A percentile compares a stretch with the other conserved stretches of the same genome.
These are phyloP conservation scores for Cryptus viduatorius DNA, from an alignment of 2,888 invertebrate genomes.

Conservation along the genomic window DNA sequence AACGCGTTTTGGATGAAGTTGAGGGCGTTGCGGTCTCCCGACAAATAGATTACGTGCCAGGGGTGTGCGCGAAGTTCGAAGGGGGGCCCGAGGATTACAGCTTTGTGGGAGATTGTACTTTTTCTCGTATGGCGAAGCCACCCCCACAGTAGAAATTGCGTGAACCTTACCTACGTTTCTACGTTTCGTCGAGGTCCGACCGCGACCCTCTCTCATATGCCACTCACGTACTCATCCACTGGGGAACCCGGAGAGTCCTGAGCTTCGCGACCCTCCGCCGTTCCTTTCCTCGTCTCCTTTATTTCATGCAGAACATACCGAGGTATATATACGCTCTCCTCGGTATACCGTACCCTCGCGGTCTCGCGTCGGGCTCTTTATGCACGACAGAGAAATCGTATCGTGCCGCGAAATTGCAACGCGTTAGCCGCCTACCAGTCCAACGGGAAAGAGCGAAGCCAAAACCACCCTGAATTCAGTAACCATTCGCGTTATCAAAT, in stretches of 20 bases:
- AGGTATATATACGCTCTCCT: constrained; percentile 3
- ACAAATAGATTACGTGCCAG: constrained; percentile 85
- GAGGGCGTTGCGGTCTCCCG: constrained; percentile 80
- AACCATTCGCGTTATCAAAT: constrained; percentile 85
- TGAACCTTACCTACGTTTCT: constrained; percentile 57
- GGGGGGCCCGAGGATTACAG: constrained; percentile 30
- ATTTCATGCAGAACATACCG: constrained; percentile 33
- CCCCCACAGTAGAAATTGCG: constrained; percentile 58
- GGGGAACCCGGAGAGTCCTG: constrained; percentile 83
- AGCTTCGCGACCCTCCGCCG: constrained; percentile 61
- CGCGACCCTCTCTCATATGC: constrained; percentile 79
- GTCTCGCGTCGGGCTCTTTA: constrained; percentile 61
- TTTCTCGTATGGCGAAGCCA: constrained; percentile 56
- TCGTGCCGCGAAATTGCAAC: constrained; percentile 81
- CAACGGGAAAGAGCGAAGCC: not conserved
- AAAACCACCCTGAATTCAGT: constrained; percentile 78
- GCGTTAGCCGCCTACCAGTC: constrained; percentile 76
- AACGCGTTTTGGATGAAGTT: constrained; percentile 69
- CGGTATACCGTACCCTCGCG: constrained; percentile 53
- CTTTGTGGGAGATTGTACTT: constrained; percentile 73
- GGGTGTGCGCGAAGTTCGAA: constrained; percentile 52
- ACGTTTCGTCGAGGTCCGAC: constrained; percentile 64
- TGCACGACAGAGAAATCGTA: constrained; percentile 39
- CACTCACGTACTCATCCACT: constrained; percentile 84
- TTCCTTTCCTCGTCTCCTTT: constrained; percentile 51